Conservation (phyloP, 2,888 invertebrate species). For the Hyposoter dolosus region DNA sequence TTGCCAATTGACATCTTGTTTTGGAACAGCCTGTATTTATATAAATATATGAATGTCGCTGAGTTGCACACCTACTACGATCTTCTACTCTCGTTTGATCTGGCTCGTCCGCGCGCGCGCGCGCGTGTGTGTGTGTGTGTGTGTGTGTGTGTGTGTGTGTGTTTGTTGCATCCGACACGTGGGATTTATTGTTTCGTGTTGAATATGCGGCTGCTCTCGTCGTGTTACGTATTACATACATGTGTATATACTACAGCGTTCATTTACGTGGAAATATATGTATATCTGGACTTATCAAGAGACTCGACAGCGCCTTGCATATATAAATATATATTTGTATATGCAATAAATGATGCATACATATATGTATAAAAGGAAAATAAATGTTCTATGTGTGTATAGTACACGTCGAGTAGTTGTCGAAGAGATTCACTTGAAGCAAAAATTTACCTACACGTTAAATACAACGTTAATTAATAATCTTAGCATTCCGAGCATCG, state of each 20-base stretch:
- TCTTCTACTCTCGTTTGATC: conserved; percentile 40
- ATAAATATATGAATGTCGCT: conserved; percentile 7
- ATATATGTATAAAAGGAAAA: conserved; percentile 4
- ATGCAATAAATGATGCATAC: not conserved
- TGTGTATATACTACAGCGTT: not conserved
- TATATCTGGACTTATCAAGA: not conserved
- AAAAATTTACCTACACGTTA: conserved; percentile 59
- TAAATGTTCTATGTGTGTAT: conserved; percentile 65
- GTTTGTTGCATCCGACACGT: conserved; percentile 59
- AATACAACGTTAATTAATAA: conserved; percentile 66
- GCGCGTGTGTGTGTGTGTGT: conserved; percentile 48
- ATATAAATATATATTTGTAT: conserved; percentile 13
- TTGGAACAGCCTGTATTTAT: not conserved
- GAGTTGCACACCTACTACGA: conserved; percentile 47
- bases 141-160: conserved; percentile 42
- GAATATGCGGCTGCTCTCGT: conserved; percentile 42
- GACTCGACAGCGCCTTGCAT: not conserved
- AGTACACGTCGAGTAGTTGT: conserved; percentile 67
- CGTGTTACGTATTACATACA: conserved; percentile 57
- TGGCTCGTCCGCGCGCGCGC: conserved; percentile 20
- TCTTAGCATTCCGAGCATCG: conserved; percentile 55
- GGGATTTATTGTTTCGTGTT: conserved; percentile 65
- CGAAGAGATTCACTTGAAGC: conserved; percentile 41
- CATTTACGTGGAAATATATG: conserved; percentile 5
- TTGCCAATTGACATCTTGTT: not conserved